Conservation (phyloP, 2,113 vertebrate genomes). For the Hiodon tergisus region DNA sequence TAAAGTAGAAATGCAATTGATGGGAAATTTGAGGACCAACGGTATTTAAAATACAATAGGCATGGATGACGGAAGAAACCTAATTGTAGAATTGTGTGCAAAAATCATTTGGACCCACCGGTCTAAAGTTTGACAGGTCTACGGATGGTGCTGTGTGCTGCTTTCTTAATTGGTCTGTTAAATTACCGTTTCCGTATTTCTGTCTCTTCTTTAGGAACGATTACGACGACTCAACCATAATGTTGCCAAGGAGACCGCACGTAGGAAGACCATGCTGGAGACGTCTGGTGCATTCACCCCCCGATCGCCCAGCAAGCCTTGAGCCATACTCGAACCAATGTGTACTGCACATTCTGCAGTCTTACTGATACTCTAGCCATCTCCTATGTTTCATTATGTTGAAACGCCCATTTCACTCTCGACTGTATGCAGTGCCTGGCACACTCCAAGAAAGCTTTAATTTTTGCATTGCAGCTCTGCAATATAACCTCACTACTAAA, state of each 20-base stretch:
- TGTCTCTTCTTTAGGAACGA: slow-evolving; percentile 64
- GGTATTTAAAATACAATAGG: no score
- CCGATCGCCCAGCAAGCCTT: slow-evolving; percentile 74
- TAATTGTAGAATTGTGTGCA: not conserved
- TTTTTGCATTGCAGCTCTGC: no score
- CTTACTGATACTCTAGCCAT: not conserved
- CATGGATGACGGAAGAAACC: not conserved
- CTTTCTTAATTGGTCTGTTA: no score
- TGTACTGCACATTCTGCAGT: not conserved
- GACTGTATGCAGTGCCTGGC: no score
- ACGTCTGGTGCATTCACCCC: slow-evolving; percentile 70
- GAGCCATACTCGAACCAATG: slow-evolving; percentile 20
- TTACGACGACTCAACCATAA: slow-evolving; percentile 84
- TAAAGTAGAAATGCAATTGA: no score
- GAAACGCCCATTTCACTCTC: not conserved
- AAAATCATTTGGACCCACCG: no score
- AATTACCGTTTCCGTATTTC: not conserved
- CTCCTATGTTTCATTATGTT: no score
- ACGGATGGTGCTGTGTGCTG: no score
- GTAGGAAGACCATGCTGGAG: slow-evolving; percentile 85
- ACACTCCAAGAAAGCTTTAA: no score
- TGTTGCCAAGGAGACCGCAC: slow-evolving; percentile 85
- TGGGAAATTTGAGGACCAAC: no score
- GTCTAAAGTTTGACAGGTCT: no score
- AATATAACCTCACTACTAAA: no score